Conservation (phyloP, 1,140 invertebrate species). For the Drosophila littoralis region DNA sequence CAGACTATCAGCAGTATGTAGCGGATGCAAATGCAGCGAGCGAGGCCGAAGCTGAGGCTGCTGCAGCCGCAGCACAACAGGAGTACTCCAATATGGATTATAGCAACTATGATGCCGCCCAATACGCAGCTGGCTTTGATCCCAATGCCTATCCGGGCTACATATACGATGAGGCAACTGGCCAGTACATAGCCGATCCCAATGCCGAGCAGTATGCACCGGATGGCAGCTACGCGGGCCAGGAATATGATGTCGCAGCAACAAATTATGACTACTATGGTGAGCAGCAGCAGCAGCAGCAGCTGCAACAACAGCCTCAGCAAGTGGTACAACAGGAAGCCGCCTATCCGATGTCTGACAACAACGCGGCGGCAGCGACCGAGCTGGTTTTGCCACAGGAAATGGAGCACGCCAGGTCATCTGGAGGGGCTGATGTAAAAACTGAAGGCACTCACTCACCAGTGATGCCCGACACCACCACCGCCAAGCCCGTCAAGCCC, state of each 20-base stretch:
- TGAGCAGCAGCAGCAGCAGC: conserved; percentile 47
- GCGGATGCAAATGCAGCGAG: conserved; percentile 48
- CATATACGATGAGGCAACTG: conserved; percentile 77
- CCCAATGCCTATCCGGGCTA: conserved; percentile 80
- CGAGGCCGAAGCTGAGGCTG: conserved; percentile 11
- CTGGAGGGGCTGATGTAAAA: conserved; percentile 9
- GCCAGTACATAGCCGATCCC: conserved; percentile 80
- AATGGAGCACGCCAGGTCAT: conserved; percentile 37
- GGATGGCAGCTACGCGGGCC: conserved; percentile 63
- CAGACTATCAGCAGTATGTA: conserved; percentile 71
- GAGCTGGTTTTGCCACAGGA: conserved; percentile 42
- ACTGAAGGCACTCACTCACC: conserved; percentile 33
- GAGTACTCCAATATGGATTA: conserved; percentile 80
- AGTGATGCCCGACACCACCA: neutral
- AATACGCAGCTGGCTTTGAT: conserved; percentile 74
- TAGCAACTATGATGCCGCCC: conserved; percentile 71
- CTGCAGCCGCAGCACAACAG: conserved; percentile 43
- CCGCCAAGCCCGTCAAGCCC: conserved; percentile 51
- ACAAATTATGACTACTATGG: conserved; percentile 66
- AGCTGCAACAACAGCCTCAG: conserved; percentile 33
- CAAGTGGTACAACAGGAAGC: conserved; percentile 55
- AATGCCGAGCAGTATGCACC: conserved; percentile 65
- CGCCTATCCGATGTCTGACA: conserved; percentile 52
- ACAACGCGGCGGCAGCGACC: conserved; percentile 18
- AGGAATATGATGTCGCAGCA: conserved; percentile 61